Percentiles rank a stretch among this genome's conserved stretches.
Conservation (phyloP, 2,113 vertebrate genomes). For the Pleuronectes platessa region DNA sequence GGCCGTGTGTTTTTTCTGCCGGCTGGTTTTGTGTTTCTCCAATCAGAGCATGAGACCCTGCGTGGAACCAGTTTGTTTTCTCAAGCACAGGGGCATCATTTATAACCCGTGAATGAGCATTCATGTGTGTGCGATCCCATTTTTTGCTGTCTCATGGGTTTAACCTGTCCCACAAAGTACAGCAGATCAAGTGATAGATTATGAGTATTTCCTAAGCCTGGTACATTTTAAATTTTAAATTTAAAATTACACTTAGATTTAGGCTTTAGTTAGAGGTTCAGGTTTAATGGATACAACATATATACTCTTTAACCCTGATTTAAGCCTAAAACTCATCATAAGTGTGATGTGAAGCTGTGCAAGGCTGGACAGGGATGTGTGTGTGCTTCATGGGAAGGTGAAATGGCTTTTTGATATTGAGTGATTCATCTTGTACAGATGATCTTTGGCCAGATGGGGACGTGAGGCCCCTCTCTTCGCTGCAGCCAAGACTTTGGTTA, state of each 20-base stretch:
- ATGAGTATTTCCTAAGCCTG: neutral
- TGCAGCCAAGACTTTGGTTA: slow-evolving; percentile 15
- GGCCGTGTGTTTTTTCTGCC: slow-evolving; percentile 50
- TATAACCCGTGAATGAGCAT: slow-evolving; percentile 39
- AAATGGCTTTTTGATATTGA: slow-evolving; percentile 32
- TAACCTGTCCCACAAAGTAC: slow-evolving; percentile 14
- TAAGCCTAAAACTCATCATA: neutral
- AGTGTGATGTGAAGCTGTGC: neutral
- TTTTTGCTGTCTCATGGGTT: slow-evolving; percentile 31
- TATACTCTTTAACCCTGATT: neutral
- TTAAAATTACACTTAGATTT: neutral
- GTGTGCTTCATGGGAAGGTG: slow-evolving; percentile 3
- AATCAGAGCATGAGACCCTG: slow-evolving; percentile 68
- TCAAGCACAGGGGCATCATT: slow-evolving; percentile 58
- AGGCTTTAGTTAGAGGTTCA: too few species aligned
- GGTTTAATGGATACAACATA: neutral
- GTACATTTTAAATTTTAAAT: neutral
- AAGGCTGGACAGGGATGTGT: neutral
- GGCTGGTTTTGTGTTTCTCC: slow-evolving; percentile 71
- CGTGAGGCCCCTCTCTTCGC: slow-evolving; percentile 26
- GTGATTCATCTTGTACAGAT: slow-evolving; percentile 47
- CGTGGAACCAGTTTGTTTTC: slow-evolving; percentile 64
- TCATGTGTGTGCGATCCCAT: slow-evolving; percentile 6
- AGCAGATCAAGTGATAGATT: slow-evolving; percentile 5
- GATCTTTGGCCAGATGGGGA: slow-evolving; percentile 42